Evolutionary conservation across 92 coral and sea anemone species (phyloP).

Genomic region (Palythoa caribaeorum): DNA sequence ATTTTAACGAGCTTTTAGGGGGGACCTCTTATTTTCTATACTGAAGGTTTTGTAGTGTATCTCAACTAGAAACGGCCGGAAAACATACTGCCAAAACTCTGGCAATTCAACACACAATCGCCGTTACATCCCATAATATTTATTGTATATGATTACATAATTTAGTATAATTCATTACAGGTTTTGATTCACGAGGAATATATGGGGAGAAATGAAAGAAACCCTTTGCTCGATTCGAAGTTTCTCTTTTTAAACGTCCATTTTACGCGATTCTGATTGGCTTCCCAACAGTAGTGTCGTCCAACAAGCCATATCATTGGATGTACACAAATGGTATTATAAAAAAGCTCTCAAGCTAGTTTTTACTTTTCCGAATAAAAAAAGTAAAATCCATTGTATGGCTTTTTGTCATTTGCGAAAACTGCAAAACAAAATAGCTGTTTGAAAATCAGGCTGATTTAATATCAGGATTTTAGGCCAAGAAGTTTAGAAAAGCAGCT

Average conservation of each 20-base stretch:
- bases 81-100: too few species aligned
- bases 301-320: constrained; percentile 2
- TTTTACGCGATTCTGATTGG: not conserved
- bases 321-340: not conserved
- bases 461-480: too few species aligned
- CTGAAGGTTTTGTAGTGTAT: not conserved
- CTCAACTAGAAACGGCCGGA: too few species aligned
- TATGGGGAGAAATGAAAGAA: not conserved
- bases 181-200: not conserved
- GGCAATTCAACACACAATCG: too few species aligned
- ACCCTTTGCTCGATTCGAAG: not conserved
- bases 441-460: too few species aligned
- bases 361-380: not conserved
- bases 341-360: not conserved
- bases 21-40: too few species aligned
- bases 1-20: too few species aligned
- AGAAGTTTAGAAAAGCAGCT: too few species aligned
- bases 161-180: too few species aligned
- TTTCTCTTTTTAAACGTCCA: constrained; percentile 1
- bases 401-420: not conserved
- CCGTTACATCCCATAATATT: too few species aligned
- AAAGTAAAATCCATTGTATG: not conserved
- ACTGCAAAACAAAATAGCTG: constrained; percentile 5
- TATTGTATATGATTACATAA: too few species aligned
- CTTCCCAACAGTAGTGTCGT: not conserved